Percentiles rank a stretch among this genome's conserved stretches.
Evolutionary conservation across 2,113 vertebrate genomes (phyloP).

Genomic region (Felis catus): F.catus_Fca126_mat1.0 CM031415.1:154282501-154283000

Average conservation of each 20-base stretch:
- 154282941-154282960: background rate
- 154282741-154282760: background rate
- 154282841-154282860: background rate
- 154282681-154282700: background rate
- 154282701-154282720: background rate
- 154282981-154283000: background rate
- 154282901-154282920: background rate
- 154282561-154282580: background rate
- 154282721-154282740: background rate
- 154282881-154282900: background rate
- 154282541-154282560: background rate
- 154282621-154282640: background rate
- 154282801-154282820: background rate
- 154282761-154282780: background rate
- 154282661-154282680: background rate
- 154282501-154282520: background rate
- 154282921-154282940: background rate
- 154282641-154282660: background rate
- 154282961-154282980: background rate
- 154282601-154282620: background rate
- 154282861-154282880: background rate
- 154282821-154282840: background rate
- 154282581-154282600: background rate
- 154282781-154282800: background rate
- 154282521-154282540: background rate